Evolutionary conservation across 2,888 invertebrate genomes (phyloP).

Genomic region (Lithophane ornitopus): DNA sequence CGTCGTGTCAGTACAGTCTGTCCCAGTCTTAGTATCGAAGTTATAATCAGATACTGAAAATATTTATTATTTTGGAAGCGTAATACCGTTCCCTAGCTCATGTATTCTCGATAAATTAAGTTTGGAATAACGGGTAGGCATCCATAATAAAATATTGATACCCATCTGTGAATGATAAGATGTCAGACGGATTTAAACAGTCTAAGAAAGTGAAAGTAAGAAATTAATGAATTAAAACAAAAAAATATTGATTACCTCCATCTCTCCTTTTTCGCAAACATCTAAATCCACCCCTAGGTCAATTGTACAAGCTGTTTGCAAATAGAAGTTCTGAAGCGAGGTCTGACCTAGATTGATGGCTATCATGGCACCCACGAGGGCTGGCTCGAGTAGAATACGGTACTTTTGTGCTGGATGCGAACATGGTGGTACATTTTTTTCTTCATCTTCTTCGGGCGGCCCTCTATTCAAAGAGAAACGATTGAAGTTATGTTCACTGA

Average conservation of each 20-base stretch:
- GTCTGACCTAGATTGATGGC: conserved; percentile 91
- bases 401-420: conserved; percentile 74
- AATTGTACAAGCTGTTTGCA: conserved; percentile 94
- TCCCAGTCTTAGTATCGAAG: conserved; percentile 15
- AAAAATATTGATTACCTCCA: conserved; percentile 46
- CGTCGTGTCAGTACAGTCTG: conserved; percentile 19
- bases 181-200: not conserved
- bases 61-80: conserved; percentile 15
- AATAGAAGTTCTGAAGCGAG: conserved; percentile 93
- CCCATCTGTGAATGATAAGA: conserved; percentile 11
- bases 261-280: conserved; percentile 91
- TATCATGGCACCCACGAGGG: conserved; percentile 92
- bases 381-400: conserved; percentile 92
- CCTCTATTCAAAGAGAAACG: conserved; percentile 63
- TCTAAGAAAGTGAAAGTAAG: not conserved
- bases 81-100: not conserved
- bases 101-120: not conserved
- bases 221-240: not conserved
- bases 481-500: conserved; percentile 25
- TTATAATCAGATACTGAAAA: conserved; percentile 14
- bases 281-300: conserved; percentile 91
- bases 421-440: conserved; percentile 63
- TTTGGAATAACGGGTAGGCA: not conserved
- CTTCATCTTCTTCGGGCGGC: conserved; percentile 54
- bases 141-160: not conserved